A percentile compares a stretch with the other conserved stretches of the same genome.
Evolutionary conservation across 2,797 vertebrate genomes (phyloP).

Genomic region (Mus spretus): DNA sequence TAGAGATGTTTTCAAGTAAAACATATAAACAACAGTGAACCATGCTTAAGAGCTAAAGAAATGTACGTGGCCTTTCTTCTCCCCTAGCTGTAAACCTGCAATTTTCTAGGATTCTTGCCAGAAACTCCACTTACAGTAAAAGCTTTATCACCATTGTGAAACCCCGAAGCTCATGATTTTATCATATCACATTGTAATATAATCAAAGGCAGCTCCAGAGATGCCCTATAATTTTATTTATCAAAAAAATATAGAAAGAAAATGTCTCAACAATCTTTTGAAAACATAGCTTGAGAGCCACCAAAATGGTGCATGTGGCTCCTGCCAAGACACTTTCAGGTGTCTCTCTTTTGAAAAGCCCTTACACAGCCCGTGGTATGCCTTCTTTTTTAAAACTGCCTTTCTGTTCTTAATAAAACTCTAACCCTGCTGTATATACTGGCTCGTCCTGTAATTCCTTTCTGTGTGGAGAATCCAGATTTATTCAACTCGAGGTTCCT

Average conservation of each 20-base stretch:
- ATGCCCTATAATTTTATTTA: background rate
- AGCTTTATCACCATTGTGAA: background rate
- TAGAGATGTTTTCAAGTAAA: background rate
- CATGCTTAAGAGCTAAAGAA: background rate
- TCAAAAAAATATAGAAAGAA: background rate
- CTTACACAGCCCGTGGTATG: background rate
- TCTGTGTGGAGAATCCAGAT: background rate
- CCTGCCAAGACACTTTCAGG: background rate
- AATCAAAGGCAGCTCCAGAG: background rate
- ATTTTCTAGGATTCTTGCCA: background rate
- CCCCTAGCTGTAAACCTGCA: background rate
- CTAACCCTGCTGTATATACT: background rate
- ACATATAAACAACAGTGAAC: background rate
- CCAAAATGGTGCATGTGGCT: background rate
- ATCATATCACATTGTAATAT: background rate
- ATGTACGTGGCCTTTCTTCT: background rate
- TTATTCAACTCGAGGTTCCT: background rate
- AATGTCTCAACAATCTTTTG: background rate
- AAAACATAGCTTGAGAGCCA: background rate
- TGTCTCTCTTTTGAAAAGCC: background rate
- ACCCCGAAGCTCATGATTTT: background rate
- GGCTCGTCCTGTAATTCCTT: background rate
- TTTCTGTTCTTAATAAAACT: background rate
- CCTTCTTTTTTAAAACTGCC: background rate
- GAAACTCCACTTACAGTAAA: conserved; percentile 16